These are phyloP conservation scores for Steromphala cineraria DNA, from an alignment of 2,888 invertebrate genomes.

Conservation along the genomic window DNA sequence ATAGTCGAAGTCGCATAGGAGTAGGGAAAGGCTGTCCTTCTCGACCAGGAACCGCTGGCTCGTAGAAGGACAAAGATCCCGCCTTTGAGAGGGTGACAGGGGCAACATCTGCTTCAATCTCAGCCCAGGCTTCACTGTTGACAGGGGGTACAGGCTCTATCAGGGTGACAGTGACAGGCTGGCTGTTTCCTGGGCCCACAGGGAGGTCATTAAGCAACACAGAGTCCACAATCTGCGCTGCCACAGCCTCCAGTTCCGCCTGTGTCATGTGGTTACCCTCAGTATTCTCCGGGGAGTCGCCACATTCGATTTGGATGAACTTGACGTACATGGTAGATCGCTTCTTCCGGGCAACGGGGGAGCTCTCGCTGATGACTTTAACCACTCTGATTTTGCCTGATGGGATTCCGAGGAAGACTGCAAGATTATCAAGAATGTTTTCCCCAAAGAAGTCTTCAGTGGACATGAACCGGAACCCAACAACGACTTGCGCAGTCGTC, in stretches of 20 bases:
- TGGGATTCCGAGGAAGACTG: conserved; percentile 60
- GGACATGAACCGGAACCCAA: conserved; percentile 50
- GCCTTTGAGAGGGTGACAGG: conserved; percentile 1
- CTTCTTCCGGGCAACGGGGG: background rate
- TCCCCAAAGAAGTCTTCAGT: conserved; percentile 68
- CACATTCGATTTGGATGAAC: background rate
- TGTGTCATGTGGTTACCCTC: background rate
- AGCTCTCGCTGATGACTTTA: background rate
- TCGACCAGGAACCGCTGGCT: conserved; percentile 2
- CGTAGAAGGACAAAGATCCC: conserved; percentile 23
- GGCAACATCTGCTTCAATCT: background rate
- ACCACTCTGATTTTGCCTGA: conserved; percentile 42
- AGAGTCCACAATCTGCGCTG: background rate
- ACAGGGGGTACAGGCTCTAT: conserved; percentile 41
- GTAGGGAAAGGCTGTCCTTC: conserved; percentile 29
- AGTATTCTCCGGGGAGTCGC: background rate
- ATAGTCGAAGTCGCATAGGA: conserved; percentile 26
- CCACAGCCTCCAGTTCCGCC: background rate
- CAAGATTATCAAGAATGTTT: conserved; percentile 62
- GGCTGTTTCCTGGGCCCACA: background rate
- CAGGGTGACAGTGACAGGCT: conserved; percentile 19
- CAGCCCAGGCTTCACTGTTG: conserved; percentile 24
- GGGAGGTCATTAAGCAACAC: background rate
- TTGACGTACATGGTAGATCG: background rate
- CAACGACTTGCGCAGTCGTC: background rate